phyloP scores from a whole-genome alignment of 2,888 invertebrate genomes.

The Nymphalis polychloros region DNA sequence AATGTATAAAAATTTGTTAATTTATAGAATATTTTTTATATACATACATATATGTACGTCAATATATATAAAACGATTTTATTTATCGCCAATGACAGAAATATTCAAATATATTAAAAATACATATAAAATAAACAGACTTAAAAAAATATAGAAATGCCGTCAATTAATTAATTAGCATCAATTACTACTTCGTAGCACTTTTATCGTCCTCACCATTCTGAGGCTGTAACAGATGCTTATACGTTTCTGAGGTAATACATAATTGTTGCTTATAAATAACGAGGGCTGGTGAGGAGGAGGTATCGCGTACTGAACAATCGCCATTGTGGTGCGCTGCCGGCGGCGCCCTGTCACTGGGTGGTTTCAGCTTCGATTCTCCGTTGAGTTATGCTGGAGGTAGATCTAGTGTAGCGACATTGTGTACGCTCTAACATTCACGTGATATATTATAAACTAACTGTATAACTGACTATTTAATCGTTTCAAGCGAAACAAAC shows the following conservation, averaged over 20 bases:
- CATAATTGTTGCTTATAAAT: conserved; percentile 59
- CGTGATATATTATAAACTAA: neutral
- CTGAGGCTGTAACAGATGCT: conserved; percentile 13
- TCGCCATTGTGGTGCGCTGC: conserved; percentile 70
- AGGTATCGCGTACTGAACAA: conserved; percentile 63
- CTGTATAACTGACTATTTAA: no score
- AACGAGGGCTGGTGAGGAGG: conserved; percentile 53
- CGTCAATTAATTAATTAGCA: neutral
- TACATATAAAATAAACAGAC: neutral
- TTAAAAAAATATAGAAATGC: neutral
- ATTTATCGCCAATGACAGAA: no score
- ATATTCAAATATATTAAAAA: no score
- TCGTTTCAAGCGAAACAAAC: no score
- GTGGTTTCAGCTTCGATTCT: conserved; percentile 46
- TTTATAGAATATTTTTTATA: no score
- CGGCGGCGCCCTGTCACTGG: conserved; percentile 70
- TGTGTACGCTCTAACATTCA: neutral
- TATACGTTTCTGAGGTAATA: conserved; percentile 31
- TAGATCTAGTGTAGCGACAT: conserved; percentile 15
- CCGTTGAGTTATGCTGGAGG: conserved; percentile 27
- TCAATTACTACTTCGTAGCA: neutral
- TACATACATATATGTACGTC: no score
- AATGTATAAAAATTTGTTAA: no score
- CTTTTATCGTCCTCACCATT: conserved; percentile 22
- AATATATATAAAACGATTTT: no score